These are phyloP conservation scores for Esox lucius DNA, from an alignment of 2,797 vertebrate genomes.

Conservation along the genomic window DNA sequence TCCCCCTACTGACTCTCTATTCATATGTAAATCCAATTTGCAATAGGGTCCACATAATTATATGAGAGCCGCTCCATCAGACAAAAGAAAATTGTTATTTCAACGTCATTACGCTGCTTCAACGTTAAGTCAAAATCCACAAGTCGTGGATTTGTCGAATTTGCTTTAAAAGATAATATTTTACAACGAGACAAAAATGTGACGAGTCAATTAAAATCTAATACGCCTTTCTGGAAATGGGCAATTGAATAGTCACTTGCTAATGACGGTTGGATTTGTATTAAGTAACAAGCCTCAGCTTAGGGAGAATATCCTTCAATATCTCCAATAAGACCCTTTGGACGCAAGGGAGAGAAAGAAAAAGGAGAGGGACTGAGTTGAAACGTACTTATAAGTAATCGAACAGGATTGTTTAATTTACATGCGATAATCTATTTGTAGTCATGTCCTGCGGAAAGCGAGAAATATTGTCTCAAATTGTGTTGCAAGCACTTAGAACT, in stretches of 20 bases:
- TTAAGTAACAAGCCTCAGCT: background rate
- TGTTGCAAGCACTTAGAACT: background rate
- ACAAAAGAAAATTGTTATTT: constrained; percentile 6
- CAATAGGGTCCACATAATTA: background rate
- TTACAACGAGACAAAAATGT: background rate
- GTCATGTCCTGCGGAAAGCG: no score
- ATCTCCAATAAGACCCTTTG: background rate
- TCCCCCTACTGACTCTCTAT: background rate
- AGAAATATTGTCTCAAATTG: background rate
- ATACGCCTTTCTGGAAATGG: constrained; percentile 1
- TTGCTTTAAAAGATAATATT: background rate
- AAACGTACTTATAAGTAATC: background rate
- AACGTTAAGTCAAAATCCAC: background rate
- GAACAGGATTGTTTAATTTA: background rate
- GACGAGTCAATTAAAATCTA: background rate
- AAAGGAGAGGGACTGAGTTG: background rate
- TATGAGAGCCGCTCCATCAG: background rate
- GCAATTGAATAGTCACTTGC: background rate
- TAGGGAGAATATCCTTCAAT: background rate
- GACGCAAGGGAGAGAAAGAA: background rate
- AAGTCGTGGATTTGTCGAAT: background rate
- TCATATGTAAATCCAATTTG: background rate
- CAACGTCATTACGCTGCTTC: background rate
- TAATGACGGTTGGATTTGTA: constrained; percentile 1
- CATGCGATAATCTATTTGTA: background rate